Evolutionary conservation across 2,113 vertebrate genomes (phyloP).

Genomic region (Zapornia atra): DNA sequence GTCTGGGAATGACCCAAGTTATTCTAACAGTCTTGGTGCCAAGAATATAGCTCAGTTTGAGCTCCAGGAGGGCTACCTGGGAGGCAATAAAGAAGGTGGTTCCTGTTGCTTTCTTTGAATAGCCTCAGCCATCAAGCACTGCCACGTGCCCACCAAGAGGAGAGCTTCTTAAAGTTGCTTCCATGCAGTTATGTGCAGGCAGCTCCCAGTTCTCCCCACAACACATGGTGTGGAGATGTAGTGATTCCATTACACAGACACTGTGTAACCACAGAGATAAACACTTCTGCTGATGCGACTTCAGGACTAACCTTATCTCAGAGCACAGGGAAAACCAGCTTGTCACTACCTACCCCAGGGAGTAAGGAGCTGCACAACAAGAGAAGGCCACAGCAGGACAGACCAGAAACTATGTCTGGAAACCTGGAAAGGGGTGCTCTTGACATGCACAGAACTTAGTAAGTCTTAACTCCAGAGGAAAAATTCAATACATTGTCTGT

Average conservation of each 20-base stretch:
- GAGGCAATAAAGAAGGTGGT: neutral
- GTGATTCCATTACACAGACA: neutral
- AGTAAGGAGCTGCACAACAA: neutral
- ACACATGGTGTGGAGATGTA: neutral
- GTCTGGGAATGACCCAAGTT: neutral
- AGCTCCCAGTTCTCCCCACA: accelerated
- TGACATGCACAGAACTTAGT: neutral
- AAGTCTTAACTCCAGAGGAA: neutral
- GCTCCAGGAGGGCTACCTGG: neutral
- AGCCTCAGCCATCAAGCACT: neutral
- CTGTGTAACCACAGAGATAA: neutral
- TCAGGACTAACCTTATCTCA: neutral
- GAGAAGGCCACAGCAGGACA: neutral
- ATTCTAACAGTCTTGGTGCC: neutral
- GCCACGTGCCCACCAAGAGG: neutral
- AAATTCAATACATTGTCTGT: neutral
- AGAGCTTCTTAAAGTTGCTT: neutral
- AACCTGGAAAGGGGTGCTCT: neutral
- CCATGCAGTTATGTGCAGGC: accelerated
- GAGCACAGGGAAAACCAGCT: neutral
- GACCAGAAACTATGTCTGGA: neutral
- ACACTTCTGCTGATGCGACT: neutral
- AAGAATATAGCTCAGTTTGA: neutral
- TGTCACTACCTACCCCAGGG: neutral
- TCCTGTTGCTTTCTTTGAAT: neutral